phyloP scores from a whole-genome alignment of 1,140 invertebrate species.

The Pentalonia nigronervosa region DNA sequence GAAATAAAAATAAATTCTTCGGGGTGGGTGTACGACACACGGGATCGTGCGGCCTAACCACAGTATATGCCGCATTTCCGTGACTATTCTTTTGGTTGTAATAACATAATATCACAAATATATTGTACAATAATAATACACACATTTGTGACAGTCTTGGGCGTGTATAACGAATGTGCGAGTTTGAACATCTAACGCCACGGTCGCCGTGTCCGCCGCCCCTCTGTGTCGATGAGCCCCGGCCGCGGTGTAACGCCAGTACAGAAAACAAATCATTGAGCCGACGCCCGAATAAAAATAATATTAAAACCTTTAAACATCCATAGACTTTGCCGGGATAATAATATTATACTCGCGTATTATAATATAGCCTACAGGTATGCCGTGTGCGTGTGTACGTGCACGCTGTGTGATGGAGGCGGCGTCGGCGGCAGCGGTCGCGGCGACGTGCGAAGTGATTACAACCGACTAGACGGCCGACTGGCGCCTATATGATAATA shows the following conservation, averaged over 20 bases:
- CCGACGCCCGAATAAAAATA: neutral
- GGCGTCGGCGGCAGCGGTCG: no score
- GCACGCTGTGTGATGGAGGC: no score
- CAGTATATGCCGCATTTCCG: neutral
- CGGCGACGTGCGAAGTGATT: neutral
- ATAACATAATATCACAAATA: neutral
- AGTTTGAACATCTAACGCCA: neutral
- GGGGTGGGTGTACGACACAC: neutral
- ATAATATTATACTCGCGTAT: neutral
- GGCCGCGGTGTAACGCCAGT: no score
- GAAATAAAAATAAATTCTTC: neutral
- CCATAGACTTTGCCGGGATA: neutral
- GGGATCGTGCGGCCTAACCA: neutral
- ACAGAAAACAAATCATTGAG: neutral
- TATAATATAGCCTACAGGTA: neutral
- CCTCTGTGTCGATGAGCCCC: neutral
- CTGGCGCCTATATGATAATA: neutral
- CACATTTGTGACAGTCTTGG: neutral
- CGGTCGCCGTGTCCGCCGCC: neutral
- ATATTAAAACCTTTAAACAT: neutral
- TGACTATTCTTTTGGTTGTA: neutral
- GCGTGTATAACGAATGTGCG: neutral
- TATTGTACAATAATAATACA: neutral
- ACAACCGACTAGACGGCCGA: neutral
- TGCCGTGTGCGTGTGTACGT: no score